These are phyloP conservation scores for Pteronura brasiliensis DNA, from an alignment of 2,113 vertebrate species.

Conservation along the genomic window DNA sequence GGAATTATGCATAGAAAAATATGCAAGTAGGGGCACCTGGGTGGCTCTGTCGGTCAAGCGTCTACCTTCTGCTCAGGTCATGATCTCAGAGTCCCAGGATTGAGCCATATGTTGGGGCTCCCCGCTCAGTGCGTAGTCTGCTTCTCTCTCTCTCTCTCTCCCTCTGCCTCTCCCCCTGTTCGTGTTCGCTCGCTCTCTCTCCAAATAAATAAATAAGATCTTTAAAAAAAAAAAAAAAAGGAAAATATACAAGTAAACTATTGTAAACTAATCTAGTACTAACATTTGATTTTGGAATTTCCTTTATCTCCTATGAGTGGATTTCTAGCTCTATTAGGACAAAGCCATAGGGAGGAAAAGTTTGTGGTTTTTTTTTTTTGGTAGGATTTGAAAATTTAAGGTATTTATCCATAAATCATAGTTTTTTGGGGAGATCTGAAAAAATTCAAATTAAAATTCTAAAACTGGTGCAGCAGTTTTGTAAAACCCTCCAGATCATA, in stretches of 20 bases:
- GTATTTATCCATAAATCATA: neutral
- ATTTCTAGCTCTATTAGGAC: neutral
- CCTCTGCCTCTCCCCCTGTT: no score
- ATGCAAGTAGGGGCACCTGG: neutral
- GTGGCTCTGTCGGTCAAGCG: no score
- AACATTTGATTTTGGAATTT: neutral
- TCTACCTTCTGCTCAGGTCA: no score
- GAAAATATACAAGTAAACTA: neutral
- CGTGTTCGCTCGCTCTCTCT: no score
- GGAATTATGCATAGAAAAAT: neutral
- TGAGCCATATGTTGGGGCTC: no score
- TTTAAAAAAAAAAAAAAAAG: neutral
- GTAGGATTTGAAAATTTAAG: neutral
- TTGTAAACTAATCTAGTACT: neutral
- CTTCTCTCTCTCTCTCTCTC: no score
- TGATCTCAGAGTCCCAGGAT: no score
- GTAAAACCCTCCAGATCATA: neutral
- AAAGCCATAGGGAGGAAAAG: neutral
- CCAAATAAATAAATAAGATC: no score
- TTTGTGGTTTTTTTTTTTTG: neutral
- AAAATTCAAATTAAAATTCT: neutral
- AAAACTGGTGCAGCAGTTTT: neutral
- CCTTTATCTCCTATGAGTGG: neutral
- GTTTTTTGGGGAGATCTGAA: neutral
- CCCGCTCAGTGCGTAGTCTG: no score